Evolutionary conservation across 2,888 invertebrate species (phyloP).

Genomic region (Himalopsyche japonica): DNA sequence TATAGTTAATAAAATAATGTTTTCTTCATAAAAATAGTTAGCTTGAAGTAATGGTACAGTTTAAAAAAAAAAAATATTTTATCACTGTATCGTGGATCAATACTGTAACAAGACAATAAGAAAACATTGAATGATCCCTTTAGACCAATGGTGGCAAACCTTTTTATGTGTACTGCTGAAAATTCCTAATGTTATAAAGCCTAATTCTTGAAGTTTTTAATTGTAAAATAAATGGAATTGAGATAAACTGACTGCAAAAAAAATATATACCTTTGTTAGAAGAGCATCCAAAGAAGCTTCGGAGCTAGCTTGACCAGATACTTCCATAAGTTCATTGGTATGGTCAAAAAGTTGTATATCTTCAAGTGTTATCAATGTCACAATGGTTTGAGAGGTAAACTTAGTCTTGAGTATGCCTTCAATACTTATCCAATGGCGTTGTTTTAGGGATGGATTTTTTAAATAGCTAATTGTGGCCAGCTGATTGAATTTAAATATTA

Average conservation of each 20-base stretch:
- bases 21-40: too few species aligned
- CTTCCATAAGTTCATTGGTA: slow-evolving; percentile 76
- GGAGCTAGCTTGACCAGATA: slow-evolving; percentile 86
- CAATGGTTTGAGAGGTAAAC: slow-evolving; percentile 68
- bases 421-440: slow-evolving; percentile 84
- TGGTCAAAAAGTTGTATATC: slow-evolving; percentile 75
- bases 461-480: slow-evolving; percentile 79
- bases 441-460: slow-evolving; percentile 76
- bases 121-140: too few species aligned
- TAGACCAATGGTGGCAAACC: too few species aligned
- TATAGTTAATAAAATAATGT: too few species aligned
- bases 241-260: not conserved
- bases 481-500: slow-evolving; percentile 45
- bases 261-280: slow-evolving; percentile 67
- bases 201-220: too few species aligned
- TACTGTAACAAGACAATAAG: too few species aligned
- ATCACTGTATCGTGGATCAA: too few species aligned
- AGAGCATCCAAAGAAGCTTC: slow-evolving; percentile 81
- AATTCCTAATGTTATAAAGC: too few species aligned
- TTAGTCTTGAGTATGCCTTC: slow-evolving; percentile 75
- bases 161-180: too few species aligned
- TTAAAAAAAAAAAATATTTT: too few species aligned
- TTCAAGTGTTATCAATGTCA: slow-evolving; percentile 71
- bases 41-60: too few species aligned
- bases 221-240: too few species aligned